These are phyloP conservation scores for Drosophila paulistorum DNA, from an alignment of 1,140 invertebrate genomes.

Conservation along the genomic window DNA sequence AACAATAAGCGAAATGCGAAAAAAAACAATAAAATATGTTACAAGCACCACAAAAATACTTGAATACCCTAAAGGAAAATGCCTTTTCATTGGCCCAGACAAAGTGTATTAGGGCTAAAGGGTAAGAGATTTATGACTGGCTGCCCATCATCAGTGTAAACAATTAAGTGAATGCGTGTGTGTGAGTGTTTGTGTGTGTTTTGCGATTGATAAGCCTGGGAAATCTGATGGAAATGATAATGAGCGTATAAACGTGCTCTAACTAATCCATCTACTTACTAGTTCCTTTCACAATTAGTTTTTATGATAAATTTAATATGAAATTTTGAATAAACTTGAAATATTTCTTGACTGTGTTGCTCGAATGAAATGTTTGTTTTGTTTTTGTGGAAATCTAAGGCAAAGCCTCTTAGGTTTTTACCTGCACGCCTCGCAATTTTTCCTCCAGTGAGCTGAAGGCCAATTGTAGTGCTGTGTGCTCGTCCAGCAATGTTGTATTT, in stretches of 20 bases:
- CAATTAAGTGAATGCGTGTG: not conserved
- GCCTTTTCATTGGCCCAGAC: constrained; percentile 4
- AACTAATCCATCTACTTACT: constrained; percentile 8
- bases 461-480: constrained; percentile 96
- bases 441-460: constrained; percentile 95
- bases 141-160: constrained; percentile 7
- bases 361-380: not conserved
- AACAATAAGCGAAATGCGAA: not conserved
- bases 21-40: not conserved
- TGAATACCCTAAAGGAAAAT: constrained; percentile 1
- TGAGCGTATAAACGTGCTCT: not conserved
- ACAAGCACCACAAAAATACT: not conserved
- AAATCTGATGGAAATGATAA: constrained; percentile 11
- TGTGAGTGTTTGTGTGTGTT: not conserved
- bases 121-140: constrained; percentile 6
- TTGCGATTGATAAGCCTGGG: constrained; percentile 3
- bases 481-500: constrained; percentile 95
- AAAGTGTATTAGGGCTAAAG: constrained; percentile 2
- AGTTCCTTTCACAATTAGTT: not conserved
- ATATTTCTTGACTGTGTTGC: not conserved
- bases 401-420: constrained; percentile 76
- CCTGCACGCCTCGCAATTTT: constrained; percentile 92
- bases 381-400: constrained; percentile 10
- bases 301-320: not conserved
- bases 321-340: not conserved